phyloP scores from a whole-genome alignment of 2,797 vertebrate genomes.

The Sebastes kiyomatsui region DNA sequence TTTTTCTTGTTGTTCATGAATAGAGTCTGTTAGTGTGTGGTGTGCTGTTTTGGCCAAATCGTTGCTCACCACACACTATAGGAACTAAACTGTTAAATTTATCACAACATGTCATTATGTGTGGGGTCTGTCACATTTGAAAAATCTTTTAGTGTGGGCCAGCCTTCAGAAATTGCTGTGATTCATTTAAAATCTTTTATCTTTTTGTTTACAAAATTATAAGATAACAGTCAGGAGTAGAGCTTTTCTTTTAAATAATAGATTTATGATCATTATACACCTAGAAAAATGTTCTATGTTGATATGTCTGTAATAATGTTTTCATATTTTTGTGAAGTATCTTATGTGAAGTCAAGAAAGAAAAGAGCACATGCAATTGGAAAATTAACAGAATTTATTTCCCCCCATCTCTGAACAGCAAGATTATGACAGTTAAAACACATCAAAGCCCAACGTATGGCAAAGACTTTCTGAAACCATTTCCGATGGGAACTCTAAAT shows the following conservation, averaged over 20 bases:
- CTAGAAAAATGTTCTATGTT: neutral
- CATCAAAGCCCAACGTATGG: constrained; percentile 71
- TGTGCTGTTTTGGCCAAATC: too few relatives aligned
- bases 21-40: too few relatives aligned
- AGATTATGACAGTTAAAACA: constrained; percentile 74
- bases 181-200: constrained; percentile 35
- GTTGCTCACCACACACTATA: too few relatives aligned
- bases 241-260: neutral
- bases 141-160: too few relatives aligned
- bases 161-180: neutral
- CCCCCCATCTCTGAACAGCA: constrained; percentile 60
- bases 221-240: neutral
- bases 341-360: constrained; percentile 31
- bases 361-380: constrained; percentile 25
- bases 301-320: constrained; percentile 1
- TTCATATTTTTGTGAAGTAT: neutral
- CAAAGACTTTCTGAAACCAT: constrained; percentile 66
- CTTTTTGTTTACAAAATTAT: constrained; percentile 7
- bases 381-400: constrained; percentile 55
- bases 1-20: too few relatives aligned
- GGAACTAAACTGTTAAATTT: too few relatives aligned
- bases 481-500: constrained; percentile 70
- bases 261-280: neutral
- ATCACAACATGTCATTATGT: too few relatives aligned
- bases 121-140: too few relatives aligned